phyloP scores from a whole-genome alignment of 2,113 vertebrate species.

The Microcebus murinus region DNA sequence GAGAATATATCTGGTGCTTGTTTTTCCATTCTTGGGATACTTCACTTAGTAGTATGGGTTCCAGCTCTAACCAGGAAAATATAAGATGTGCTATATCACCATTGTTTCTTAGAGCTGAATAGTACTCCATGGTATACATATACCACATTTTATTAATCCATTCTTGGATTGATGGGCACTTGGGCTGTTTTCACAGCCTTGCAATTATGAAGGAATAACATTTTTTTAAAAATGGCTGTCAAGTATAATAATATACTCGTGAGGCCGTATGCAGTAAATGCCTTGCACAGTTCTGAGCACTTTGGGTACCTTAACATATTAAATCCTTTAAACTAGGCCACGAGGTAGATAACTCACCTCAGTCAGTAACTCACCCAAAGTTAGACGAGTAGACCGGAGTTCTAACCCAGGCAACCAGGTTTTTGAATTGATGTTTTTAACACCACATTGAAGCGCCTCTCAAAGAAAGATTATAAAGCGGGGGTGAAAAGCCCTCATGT shows the following conservation, averaged over 20 bases:
- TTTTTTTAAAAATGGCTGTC: not conserved
- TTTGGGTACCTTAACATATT: not conserved
- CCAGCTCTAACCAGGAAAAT: too few relatives aligned
- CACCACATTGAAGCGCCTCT: not conserved
- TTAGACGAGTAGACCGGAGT: not conserved
- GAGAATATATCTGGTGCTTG: too few relatives aligned
- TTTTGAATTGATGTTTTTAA: not conserved
- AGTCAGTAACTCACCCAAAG: not conserved
- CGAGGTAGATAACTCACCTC: not conserved
- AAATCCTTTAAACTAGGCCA: not conserved
- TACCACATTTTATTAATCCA: too few relatives aligned
- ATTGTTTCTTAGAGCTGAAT: too few relatives aligned
- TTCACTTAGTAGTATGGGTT: too few relatives aligned
- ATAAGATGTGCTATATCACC: too few relatives aligned
- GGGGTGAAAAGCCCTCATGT: not conserved
- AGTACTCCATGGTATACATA: too few relatives aligned
- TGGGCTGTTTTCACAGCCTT: too few relatives aligned
- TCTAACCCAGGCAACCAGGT: not conserved
- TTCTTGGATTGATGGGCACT: too few relatives aligned
- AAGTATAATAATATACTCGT: not conserved
- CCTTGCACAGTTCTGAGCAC: not conserved
- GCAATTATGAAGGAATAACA: too few relatives aligned
- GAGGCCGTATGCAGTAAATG: not conserved
- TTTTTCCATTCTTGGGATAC: too few relatives aligned
- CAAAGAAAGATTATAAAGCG: not conserved